Evolutionary conservation across 2,113 vertebrate species (phyloP), one percentile per base, ranked within the genome.

Genomic region (Grammomys surdaster): DNA sequence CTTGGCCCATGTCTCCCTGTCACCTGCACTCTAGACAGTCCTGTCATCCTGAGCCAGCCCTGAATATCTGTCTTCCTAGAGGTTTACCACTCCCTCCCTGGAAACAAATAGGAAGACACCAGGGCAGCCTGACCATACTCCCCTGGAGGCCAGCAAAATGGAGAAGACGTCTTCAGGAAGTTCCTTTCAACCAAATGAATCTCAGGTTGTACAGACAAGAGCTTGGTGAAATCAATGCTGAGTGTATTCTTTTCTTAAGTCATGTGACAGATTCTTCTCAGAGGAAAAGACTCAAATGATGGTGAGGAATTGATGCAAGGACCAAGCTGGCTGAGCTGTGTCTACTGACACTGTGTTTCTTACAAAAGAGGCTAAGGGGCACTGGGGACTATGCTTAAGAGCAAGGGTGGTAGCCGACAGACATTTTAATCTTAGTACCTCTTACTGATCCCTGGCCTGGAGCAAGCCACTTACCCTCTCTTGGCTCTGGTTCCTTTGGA

Each of bases 391-490:
- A 11, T 63, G 8, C 16, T 11, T 31, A 58, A 60, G 22, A 28
- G 67, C 75, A 19, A n/a, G 1, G 58, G 19, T 33, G 33, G 36
- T 7, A 17, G 20, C 48, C 3, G 54, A 9, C 40, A 46, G 54
- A 9, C 40, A 46, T 54, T 70, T 91, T 58, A 86, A 84, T 63
- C 86, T 77, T 43, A 54, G 78, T 46, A 36, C n/a, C 12, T 56
- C 43, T 87, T 78, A 51, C n/a, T 89, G 19, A 76, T 72, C 28
- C 70, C 75, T 88, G 75, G 90, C 31, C 88, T 63, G n/a, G 67
- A n/a, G 40, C 31, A 78, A 67, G 65, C 43, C 75, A 22, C 17
- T 31, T 33, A 43, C 7, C 60, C 60, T 90, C 60, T 56, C 70
- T 94, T 28, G 2, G 13, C 22, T 20, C 60, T 10, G 28, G 22